Base-by-base conservation (phyloP, 1,140 invertebrate genomes). In the Zeugodacus cucurbitae region DNA sequence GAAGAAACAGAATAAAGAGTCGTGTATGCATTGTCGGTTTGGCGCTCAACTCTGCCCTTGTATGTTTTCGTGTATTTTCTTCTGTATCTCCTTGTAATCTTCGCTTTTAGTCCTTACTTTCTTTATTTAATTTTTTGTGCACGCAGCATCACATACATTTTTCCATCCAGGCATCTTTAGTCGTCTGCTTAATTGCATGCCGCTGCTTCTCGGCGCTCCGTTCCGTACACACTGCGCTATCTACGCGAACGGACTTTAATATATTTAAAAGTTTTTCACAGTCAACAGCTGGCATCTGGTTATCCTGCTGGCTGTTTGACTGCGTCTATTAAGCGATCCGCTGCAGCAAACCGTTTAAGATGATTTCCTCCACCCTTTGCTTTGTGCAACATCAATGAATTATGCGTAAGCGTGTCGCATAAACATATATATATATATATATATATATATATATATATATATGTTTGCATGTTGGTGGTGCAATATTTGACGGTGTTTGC, bases 221-320 rank as follows among this genome's bases (percentile, higher is more conserved):
- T 41, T 41, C 67, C n/a, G 22, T 7, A 74, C 20, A 14, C 20
- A 2, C 7, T 29, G n/a, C 44, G 41, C 14, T 82, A 82, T 82
- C 74, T 82, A 2, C n/a, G 3, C 48, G 48, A 17, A 54, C 48
- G 14, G 20, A 54, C 41, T 48, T 82, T 82, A 82, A 82, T 82
- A 82, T 82, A 82, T 82, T 82, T 82, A 82, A 82, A 82, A 82
- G 41, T 82, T 82, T 82, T 48, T 17, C 74, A 82, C 41, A 82
- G 74, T 82, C 74, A 82, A 82, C 74, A 82, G 74, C 74, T 82
- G 74, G 74, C 41, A 48, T 44, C 74, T 22, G 74, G 74, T 3
- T 48, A 41, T 82, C 10, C 74, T 10, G 74, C 74, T 82, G 74
- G 37, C 22, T 44, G 67, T 26, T 82, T 54, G 7, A 26, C 41